Evolutionary conservation across 53 echinoderm and acorn worm genomes (phyloP), one percentile per base, ranked within the genome.

Genomic region (Temnopleurus reevesii): DNA sequence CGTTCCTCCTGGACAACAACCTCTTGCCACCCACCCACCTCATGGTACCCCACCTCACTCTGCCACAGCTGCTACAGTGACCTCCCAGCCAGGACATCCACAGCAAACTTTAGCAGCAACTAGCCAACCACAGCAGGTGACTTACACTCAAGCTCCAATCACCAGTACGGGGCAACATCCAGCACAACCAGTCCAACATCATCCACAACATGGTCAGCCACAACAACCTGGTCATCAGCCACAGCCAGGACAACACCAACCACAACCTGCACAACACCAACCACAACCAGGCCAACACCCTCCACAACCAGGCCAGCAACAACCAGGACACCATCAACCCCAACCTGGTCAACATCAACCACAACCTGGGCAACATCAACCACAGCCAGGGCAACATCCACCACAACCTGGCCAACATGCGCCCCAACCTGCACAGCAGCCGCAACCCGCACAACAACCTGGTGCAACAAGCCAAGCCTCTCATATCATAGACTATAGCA

Each of bases 311-410:
- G 23, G 45, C 63, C n/a, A n/a, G n/a, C n/a, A n/a, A n/a, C n/a
- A n/a, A 34, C 83, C 90, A 59, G n/a, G n/a, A 51, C 57, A 44
- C 24, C 81, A 57, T 21, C 57, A 55, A 28, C 54, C 81, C 5
- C 66, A 59, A 38, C 84, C 83, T 51, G 57, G 15, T 4, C 61
- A 59, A 17, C 82, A 28, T 25, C 57, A 77, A 4, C 17, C 28
- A 31, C 83, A 77, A 64, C 90, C 83, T 63, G 23, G 19, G 1
- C 81, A 46, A 28, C 82, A 61, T 3, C 51, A 51, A 8, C 53
- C 15, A 51, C 15, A 51, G 8, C 53, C 53, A 51, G 53, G 29
- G 35, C 90, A 64, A 81, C 53, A 89, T 36, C 45, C 89, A 0
- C 76, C 21, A 44, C 58, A 58, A 4, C 25, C 64, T 46, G 63